Evolutionary conservation across 92 coral and sea anemone genomes (phyloP), one percentile per base, ranked within the genome.

Genomic region (Palythoa grandiflora): DNA sequence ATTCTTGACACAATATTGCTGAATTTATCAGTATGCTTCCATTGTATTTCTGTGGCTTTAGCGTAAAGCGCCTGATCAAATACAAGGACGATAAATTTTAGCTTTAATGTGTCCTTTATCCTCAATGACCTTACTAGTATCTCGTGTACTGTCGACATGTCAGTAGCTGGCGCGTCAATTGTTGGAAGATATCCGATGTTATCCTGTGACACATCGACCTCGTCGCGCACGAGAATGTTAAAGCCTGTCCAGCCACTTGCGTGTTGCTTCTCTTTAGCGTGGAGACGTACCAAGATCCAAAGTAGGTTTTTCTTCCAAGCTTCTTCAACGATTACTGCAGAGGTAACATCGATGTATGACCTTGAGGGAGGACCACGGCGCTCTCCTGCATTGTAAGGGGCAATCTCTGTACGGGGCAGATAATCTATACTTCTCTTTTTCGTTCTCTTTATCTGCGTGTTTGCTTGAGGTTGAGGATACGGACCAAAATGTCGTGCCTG

Each of bases 181-280:
- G 80, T 60, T 20, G 86, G 85, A 17, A 92, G 92, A 74, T 92
- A 89, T 28, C 92, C 91, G 8, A 92, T 84, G 35, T 53, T 76
- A 57, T 85, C 83, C 38, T 92, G 71, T 55, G 9, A n/a, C 17
- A 73, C 80, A 0, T 61, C 68, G 38, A 86, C 83, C 38, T 86
- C 76, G 37, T 92, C 36, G 54, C 92, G 38, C 76, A 84, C 74
- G 6, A 52, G 53, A 68, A 89, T 92, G 88, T 89, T 89, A 71
- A 89, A 92, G 8, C 89, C 95, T 47, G 93, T 90, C 95, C 93
- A 92, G 35, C 89, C 81, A 50, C 89, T 75, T 20, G 89, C 83
- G 21, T 63, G 66, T 79, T 86, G 90, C 35, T 76, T 63, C 3
- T 36, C 57, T 12, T 60, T 38, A 38, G 74, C 71, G 75, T 77